phyloP scores from a whole-genome alignment of 2,113 vertebrate genomes.

The Pygoscelis adeliae region DNA sequence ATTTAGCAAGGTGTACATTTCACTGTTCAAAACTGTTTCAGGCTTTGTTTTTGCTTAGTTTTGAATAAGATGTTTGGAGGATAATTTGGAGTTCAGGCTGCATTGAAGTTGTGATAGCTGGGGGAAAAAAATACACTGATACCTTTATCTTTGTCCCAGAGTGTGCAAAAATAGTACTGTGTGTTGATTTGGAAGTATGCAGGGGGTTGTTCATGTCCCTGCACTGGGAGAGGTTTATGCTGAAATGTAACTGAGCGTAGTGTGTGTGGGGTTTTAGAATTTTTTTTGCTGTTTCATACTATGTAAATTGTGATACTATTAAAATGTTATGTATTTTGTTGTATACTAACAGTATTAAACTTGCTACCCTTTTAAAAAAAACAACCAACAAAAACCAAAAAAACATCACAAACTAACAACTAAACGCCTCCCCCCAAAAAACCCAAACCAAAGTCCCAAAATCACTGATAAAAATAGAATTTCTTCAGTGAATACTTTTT shows the following conservation, averaged over 20 bases:
- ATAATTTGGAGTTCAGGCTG: background rate
- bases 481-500: background rate
- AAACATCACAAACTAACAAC: background rate
- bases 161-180: background rate
- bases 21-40: background rate
- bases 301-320: background rate
- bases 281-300: background rate
- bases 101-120: background rate
- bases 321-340: background rate
- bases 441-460: background rate
- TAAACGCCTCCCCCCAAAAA: background rate
- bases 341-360: background rate
- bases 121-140: background rate
- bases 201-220: background rate
- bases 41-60: background rate
- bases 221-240: background rate
- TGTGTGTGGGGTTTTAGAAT: fast-evolving
- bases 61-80: background rate
- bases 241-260: background rate
- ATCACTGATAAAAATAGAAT: background rate
- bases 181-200: background rate
- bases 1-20: background rate
- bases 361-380: background rate
- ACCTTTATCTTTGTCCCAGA: background rate
- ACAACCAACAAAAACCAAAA: fast-evolving